Evolutionary conservation across 2,797 vertebrate species (phyloP), one percentile per base, ranked within the genome.

Genomic region (Hafferia zeledoni): DNA sequence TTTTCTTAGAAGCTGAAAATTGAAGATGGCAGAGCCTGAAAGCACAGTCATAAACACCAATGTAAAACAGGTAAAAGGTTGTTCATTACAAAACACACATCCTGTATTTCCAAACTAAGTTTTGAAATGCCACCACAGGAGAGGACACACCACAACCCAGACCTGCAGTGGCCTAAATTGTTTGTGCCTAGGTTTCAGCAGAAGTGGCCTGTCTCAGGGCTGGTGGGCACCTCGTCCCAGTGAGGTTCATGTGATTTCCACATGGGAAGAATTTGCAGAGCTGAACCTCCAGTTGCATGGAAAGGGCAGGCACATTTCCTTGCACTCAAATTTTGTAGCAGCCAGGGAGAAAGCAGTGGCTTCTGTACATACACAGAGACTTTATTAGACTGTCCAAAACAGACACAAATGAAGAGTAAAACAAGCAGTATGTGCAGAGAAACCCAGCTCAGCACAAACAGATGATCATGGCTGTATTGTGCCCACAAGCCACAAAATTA

Each of bases 51-150:
- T 96, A 67, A 97, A 97, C 85, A 89, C 75, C 5, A 10, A 41
- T 4, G 90, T 97, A 70, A 91, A 93, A 35, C 96, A 97, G 96
- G 97, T 97, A 94, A 96, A 47, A 69, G 23, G 31, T 57, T 85
- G 7, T 53, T 90, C 13, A 7, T 87, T 90, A 71, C 87, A 69
- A 81, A 92, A 84, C 18, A 23, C 31, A 37, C 17, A 61, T 78
- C 64, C 69, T 67, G 46, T 70, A 33, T 88, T 91, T 91, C 86
- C 74, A 87, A 68, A 87, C 33, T 20, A 23, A 11, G 9, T 93
- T 94, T 81, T 65, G 91, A 77, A 95, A 89, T 64, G 52, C 41
- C 7, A 12, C 43, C 1, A 1, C 50, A 53, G 56, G 18, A 56
- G 17, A 64, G 5, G 19, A 23, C 33, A 61, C 63, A 56, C 19